Percentiles rank a stretch among this genome's conserved stretches.
Conservation (phyloP, 53 echinoderm and acorn worm genomes). For the Stichopus horrens region DNA sequence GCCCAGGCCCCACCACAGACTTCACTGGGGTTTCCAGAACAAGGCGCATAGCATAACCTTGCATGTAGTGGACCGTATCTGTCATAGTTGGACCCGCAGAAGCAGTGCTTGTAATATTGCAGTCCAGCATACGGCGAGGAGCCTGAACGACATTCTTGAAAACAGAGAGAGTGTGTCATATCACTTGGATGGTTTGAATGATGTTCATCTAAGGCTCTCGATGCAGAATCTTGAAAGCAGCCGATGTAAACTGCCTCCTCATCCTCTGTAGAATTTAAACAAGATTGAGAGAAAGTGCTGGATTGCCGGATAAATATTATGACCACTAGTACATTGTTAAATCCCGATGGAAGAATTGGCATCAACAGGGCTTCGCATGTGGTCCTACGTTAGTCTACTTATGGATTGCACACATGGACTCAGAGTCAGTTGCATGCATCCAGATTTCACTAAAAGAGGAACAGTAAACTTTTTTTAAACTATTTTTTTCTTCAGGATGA, state of each 20-base stretch:
- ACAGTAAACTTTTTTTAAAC: too few relatives aligned
- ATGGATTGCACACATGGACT: too few relatives aligned
- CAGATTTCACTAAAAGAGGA: too few relatives aligned
- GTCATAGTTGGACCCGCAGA: slow-evolving; percentile 17
- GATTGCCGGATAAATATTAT: too few relatives aligned
- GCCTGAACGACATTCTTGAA: not conserved
- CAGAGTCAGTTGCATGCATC: too few relatives aligned
- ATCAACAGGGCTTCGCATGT: too few relatives aligned
- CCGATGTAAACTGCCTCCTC: slow-evolving; percentile 12
- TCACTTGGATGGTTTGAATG: not conserved
- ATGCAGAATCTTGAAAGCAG: not conserved
- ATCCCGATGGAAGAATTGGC: too few relatives aligned
- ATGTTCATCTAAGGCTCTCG: slow-evolving; percentile 1
- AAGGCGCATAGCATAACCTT: not conserved
- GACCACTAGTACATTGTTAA: too few relatives aligned
- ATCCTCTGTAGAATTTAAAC: too few relatives aligned
- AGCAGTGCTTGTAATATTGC: slow-evolving; percentile 1
- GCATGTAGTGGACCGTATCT: not conserved
- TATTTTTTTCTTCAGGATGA: too few relatives aligned
- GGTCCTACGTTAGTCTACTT: too few relatives aligned
- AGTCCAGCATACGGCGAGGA: slow-evolving; percentile 15
- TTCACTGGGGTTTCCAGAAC: slow-evolving; percentile 10
- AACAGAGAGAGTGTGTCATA: slow-evolving; percentile 16
- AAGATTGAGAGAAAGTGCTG: too few relatives aligned
- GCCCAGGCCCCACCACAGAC: slow-evolving; percentile 11